Conservation (phyloP, 2,888 invertebrate species). For the Harpalus rufipes region DNA sequence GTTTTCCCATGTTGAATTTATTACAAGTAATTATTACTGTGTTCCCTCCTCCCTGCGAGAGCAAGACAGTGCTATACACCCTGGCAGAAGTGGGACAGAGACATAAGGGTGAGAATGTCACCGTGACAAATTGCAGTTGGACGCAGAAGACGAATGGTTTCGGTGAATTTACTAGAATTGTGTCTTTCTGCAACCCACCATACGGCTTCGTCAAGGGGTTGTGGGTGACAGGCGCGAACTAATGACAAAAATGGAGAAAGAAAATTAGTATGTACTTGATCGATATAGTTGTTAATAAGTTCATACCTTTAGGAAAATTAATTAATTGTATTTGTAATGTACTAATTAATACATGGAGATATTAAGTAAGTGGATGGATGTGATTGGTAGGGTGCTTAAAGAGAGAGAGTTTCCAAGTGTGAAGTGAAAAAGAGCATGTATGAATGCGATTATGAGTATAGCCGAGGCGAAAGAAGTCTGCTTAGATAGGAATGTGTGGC, state of each 20-base stretch:
- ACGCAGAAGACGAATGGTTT: conserved; percentile 47
- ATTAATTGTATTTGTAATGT: too few relatives aligned
- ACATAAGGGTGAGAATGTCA: conserved; percentile 31
- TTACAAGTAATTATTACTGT: conserved; percentile 61
- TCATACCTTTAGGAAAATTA: background rate
- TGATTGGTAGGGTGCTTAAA: too few relatives aligned
- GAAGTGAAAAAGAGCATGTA: too few relatives aligned
- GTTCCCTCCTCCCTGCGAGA: conserved; percentile 16
- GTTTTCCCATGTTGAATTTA: conserved; percentile 64
- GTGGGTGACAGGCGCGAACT: background rate
- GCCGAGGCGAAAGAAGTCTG: too few relatives aligned
- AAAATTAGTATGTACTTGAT: background rate
- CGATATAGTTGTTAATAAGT: background rate
- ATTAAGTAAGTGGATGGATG: too few relatives aligned
- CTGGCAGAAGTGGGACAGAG: background rate
- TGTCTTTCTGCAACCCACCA: conserved; percentile 31
- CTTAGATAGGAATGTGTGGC: too few relatives aligned
- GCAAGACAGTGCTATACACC: background rate
- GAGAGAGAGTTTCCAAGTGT: too few relatives aligned
- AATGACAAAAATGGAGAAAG: background rate
- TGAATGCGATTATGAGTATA: too few relatives aligned
- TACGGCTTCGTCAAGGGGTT: background rate
- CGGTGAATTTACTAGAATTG: conserved; percentile 31
- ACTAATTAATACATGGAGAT: too few relatives aligned
- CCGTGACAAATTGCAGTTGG: conserved; percentile 54